Percentiles rank a stretch among this genome's conserved stretches.
phyloP scores from a whole-genome alignment of 1,140 invertebrate genomes.

The Leguminivora glycinivorella region DNA sequence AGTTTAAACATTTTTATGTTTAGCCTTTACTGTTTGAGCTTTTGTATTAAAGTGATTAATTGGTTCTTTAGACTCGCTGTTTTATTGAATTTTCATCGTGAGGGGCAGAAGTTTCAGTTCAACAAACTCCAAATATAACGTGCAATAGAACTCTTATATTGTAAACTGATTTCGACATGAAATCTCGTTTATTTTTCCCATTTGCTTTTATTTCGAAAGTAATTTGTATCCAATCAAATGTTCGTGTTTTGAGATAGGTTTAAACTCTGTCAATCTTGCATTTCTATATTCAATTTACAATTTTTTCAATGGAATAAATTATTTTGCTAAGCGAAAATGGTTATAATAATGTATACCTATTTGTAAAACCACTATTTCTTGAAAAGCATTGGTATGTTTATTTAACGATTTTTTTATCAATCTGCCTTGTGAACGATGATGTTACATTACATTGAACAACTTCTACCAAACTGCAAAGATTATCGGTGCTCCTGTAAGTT shows the following conservation, averaged over 20 bases:
- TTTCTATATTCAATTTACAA: not conserved
- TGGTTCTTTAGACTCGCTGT: too few relatives aligned
- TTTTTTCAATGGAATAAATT: not conserved
- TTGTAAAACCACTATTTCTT: not conserved
- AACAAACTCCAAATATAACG: not conserved
- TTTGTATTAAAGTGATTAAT: not conserved
- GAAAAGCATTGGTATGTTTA: not conserved
- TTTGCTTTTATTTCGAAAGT: not conserved
- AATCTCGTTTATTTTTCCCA: constrained; percentile 1
- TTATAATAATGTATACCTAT: not conserved
- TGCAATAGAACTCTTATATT: not conserved
- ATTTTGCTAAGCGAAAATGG: not conserved
- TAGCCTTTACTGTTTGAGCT: too few relatives aligned
- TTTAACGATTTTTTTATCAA: not conserved
- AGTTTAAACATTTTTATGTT: too few relatives aligned
- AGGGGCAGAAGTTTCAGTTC: not conserved
- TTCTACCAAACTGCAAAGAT: too few relatives aligned
- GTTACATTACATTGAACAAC: too few relatives aligned
- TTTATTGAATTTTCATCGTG: too few relatives aligned
- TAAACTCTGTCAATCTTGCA: not conserved
- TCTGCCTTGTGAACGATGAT: too few relatives aligned
- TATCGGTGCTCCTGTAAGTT: too few relatives aligned
- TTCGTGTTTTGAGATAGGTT: not conserved
- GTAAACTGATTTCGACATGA: not conserved
- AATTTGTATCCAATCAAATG: not conserved